Percentiles rank a stretch among this genome's conserved stretches.
These are phyloP conservation scores for Calidris pygmaea DNA, from an alignment of 2,113 vertebrate genomes.

Conservation along the genomic window DNA sequence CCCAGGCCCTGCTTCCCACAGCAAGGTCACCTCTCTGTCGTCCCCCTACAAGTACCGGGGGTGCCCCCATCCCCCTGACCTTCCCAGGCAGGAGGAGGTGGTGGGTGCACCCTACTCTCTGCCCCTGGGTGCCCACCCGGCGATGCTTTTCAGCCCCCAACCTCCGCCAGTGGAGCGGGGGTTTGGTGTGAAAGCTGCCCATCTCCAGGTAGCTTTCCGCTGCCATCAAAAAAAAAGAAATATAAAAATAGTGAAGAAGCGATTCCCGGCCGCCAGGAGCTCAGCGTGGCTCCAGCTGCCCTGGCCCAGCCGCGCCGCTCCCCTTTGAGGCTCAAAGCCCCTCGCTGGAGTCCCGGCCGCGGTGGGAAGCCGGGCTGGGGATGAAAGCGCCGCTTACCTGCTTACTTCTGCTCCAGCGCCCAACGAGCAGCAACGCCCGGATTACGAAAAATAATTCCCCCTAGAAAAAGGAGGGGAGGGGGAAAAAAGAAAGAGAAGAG, in stretches of 20 bases:
- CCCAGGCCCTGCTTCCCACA: neutral
- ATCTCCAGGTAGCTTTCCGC: neutral
- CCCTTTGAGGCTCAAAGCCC: conserved; percentile 30
- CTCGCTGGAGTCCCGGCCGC: neutral
- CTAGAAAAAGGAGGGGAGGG: neutral
- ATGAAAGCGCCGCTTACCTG: conserved; percentile 39
- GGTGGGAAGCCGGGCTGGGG: neutral
- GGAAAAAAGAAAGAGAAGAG: neutral
- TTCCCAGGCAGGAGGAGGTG: neutral
- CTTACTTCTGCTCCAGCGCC: conserved; percentile 48
- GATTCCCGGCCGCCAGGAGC: neutral
- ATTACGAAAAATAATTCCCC: conserved; percentile 59
- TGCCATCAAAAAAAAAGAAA: neutral
- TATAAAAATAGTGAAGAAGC: neutral
- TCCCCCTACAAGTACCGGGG: rapidly evolving
- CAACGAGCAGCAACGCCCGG: neutral
- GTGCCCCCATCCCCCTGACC: rapidly evolving
- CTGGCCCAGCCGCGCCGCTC: neutral
- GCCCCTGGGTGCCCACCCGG: neutral
- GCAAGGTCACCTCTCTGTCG: neutral
- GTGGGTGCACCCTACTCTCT: neutral
- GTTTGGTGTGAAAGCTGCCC: neutral
- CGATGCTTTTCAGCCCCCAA: rapidly evolving
- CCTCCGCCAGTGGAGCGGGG: rapidly evolving
- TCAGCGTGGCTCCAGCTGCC: neutral